Conservation (phyloP, 2,888 invertebrate genomes). For the Cremastobaeus sp. region DNA sequence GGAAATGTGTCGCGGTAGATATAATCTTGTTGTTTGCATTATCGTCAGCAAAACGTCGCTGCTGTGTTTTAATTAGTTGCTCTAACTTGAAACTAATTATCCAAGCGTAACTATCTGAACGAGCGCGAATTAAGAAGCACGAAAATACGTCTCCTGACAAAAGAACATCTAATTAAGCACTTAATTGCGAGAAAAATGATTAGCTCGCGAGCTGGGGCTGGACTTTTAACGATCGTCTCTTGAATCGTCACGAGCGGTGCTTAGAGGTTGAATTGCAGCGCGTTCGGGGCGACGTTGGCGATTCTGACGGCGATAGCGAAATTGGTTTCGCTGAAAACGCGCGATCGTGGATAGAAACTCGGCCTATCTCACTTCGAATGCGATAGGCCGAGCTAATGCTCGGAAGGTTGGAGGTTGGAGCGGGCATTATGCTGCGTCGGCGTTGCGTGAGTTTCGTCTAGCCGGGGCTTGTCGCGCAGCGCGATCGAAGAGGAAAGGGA, state of each 20-base stretch:
- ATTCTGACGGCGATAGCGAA: too few relatives aligned
- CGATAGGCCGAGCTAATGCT: too few relatives aligned
- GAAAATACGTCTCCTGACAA: conserved; percentile 44
- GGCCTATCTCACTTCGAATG: too few relatives aligned
- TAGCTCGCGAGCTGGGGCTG: not conserved
- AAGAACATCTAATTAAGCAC: conserved; percentile 41
- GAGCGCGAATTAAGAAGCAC: conserved; percentile 44
- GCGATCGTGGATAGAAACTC: too few relatives aligned
- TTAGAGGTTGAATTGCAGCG: too few relatives aligned
- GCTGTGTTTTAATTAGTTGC: conserved; percentile 77
- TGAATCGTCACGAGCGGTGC: not conserved
- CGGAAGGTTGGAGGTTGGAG: too few relatives aligned
- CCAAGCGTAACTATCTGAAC: conserved; percentile 51
- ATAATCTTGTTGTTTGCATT: conserved; percentile 75
- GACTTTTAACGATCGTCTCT: not conserved
- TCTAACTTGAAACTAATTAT: conserved; percentile 56
- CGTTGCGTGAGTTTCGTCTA: too few relatives aligned
- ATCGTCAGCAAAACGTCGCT: conserved; percentile 74
- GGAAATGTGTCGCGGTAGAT: conserved; percentile 77
- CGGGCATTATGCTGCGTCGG: too few relatives aligned
- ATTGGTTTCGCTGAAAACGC: too few relatives aligned
- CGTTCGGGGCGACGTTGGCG: too few relatives aligned
- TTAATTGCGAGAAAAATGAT: conserved; percentile 25
- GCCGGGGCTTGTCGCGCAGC: too few relatives aligned
- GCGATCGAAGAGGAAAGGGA: conserved; percentile 47